These are phyloP conservation scores for Amorpha juglandis DNA, from an alignment of 2,888 invertebrate genomes.

Conservation along the genomic window DNA sequence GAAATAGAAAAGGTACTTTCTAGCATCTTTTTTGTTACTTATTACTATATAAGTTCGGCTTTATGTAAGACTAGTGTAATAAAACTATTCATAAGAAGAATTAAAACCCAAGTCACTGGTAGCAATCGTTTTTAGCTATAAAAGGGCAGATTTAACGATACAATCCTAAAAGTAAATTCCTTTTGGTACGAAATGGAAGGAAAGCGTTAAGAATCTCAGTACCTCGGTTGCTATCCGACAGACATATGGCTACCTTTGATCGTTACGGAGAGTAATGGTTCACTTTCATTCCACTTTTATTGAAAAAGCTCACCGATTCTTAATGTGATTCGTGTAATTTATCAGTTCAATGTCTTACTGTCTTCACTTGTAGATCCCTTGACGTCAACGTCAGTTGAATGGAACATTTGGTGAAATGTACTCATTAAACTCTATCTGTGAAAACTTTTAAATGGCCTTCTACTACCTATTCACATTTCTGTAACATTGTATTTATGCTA, in stretches of 20 bases:
- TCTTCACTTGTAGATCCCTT: conserved; percentile 14
- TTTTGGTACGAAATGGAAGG: conserved; percentile 18
- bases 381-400: conserved; percentile 5
- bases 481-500: too few relatives aligned
- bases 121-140: background rate
- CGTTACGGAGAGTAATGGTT: conserved; percentile 47
- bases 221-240: background rate
- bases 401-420: background rate
- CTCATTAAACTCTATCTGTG: too few relatives aligned
- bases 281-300: conserved; percentile 45
- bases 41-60: too few relatives aligned
- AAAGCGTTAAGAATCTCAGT: conserved; percentile 8
- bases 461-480: too few relatives aligned
- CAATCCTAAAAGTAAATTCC: conserved; percentile 16
- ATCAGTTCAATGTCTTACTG: conserved; percentile 42
- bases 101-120: background rate
- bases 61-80: background rate
- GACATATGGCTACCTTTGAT: conserved; percentile 34
- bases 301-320: conserved; percentile 49
- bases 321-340: conserved; percentile 47
- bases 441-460: too few relatives aligned
- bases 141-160: conserved; percentile 5
- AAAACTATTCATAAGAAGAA: background rate
- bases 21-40: too few relatives aligned
- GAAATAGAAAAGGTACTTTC: too few relatives aligned